phyloP scores from a whole-genome alignment of 2,888 invertebrate genomes.

The Drosophila eohydei region DNA sequence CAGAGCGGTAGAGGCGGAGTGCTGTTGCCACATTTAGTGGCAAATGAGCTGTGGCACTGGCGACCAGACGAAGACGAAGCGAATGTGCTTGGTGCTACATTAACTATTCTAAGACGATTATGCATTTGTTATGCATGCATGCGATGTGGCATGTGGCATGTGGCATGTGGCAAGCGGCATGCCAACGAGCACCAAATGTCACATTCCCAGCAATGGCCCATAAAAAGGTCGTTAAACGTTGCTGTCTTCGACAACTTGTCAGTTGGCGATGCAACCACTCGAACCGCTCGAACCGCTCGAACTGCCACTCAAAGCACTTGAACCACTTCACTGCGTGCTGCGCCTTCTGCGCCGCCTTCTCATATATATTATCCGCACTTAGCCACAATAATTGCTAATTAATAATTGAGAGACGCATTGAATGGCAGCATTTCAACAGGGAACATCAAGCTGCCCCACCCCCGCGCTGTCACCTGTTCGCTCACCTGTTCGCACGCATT shows the following conservation, averaged over 20 bases:
- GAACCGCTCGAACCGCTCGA: not conserved
- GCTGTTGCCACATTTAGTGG: conserved; percentile 11
- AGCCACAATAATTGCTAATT: conserved; percentile 57
- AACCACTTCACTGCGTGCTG: not conserved
- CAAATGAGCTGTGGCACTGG: conserved; percentile 11
- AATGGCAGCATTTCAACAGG: not conserved
- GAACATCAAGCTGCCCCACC: not conserved
- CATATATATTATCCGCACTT: conserved; percentile 15
- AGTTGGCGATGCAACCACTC: conserved; percentile 5
- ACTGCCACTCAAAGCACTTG: not conserved
- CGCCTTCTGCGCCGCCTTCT: not conserved
- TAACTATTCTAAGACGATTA: conserved; percentile 50
- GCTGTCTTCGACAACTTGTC: conserved; percentile 10
- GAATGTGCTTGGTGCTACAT: conserved; percentile 11
- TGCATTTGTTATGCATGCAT: conserved; percentile 61
- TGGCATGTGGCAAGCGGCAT: conserved; percentile 23
- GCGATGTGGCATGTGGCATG: conserved; percentile 39
- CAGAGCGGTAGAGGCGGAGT: not conserved
- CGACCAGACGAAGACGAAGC: not conserved
- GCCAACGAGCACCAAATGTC: conserved; percentile 44
- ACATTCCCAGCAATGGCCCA: conserved; percentile 56
- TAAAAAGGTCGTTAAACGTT: conserved; percentile 58
- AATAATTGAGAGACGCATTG: conserved; percentile 53
- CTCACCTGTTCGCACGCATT: conserved; percentile 88
- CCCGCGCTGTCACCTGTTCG: conserved; percentile 14